These are phyloP conservation scores for Brachionus rotundiformis DNA, from an alignment of 1,140 invertebrate species.

Conservation along the genomic window DNA sequence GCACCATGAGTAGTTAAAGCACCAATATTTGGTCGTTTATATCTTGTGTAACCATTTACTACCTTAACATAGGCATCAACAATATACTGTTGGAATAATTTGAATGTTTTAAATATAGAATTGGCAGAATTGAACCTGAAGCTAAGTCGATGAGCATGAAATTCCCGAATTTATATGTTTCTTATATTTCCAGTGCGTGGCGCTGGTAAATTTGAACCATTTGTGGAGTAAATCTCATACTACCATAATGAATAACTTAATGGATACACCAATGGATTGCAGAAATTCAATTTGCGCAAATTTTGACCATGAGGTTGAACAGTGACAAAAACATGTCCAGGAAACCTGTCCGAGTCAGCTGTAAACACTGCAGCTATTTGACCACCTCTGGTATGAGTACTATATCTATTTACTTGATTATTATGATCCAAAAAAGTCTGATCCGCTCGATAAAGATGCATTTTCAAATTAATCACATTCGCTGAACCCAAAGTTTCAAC, in stretches of 20 bases:
- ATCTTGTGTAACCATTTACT: slow-evolving; percentile 55
- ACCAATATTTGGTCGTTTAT: no score
- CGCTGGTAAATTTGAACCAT: background rate
- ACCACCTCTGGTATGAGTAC: background rate
- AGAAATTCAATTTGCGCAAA: background rate
- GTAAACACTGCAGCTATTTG: slow-evolving; percentile 2
- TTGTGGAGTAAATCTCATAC: background rate
- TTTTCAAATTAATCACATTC: background rate
- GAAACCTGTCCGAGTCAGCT: background rate
- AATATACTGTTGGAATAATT: slow-evolving; percentile 39
- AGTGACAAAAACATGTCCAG: background rate
- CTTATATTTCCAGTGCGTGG: background rate
- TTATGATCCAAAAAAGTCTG: background rate
- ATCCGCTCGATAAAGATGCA: background rate
- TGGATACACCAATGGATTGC: background rate
- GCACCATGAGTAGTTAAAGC: no score
- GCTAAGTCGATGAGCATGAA: background rate
- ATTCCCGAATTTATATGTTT: background rate
- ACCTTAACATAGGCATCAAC: slow-evolving; percentile 58
- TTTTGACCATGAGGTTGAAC: background rate
- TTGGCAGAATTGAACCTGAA: background rate
- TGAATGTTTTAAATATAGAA: background rate
- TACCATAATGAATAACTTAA: background rate
- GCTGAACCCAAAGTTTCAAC: background rate
- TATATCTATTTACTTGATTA: background rate